Evolutionary conservation across 1,140 invertebrate species (phyloP).

Genomic region (Aphelinus certus): DNA sequence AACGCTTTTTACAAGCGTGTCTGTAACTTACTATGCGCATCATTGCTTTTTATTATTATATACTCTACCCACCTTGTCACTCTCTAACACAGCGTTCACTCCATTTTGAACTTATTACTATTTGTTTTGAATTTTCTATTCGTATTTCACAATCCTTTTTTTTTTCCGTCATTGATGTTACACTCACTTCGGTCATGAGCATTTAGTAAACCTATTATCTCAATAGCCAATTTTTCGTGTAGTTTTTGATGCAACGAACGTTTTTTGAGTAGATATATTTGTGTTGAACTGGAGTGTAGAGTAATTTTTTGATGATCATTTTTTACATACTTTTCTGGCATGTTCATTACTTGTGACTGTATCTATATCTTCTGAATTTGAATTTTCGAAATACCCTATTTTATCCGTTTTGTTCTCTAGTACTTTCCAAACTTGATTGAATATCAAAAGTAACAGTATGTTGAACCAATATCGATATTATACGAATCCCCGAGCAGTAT

Average conservation of each 20-base stretch:
- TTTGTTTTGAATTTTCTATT: slow-evolving; percentile 13
- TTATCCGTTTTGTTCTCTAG: no score
- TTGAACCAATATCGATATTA: no score
- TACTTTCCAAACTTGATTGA: no score
- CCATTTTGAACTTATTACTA: slow-evolving; percentile 15
- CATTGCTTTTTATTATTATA: slow-evolving; percentile 20
- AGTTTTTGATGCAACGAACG: slow-evolving; percentile 33
- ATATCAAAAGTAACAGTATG: no score
- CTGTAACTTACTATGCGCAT: not conserved
- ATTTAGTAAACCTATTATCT: slow-evolving; percentile 28
- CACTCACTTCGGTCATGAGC: slow-evolving; percentile 11
- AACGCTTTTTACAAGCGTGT: not conserved
- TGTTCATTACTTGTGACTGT: not conserved
- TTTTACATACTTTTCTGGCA: no score
- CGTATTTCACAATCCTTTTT: not conserved
- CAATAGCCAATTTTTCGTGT: slow-evolving; percentile 19
- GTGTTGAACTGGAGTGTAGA: no score
- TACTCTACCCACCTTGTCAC: slow-evolving; percentile 14
- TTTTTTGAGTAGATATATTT: not conserved
- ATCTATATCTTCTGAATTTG: not conserved
- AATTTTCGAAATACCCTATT: not conserved
- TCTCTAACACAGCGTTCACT: slow-evolving; percentile 21
- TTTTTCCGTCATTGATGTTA: slow-evolving; percentile 16
- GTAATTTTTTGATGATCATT: no score
- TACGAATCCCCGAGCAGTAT: not conserved